phyloP scores from a whole-genome alignment of 2,888 invertebrate genomes.

The Tricholauxania praeusta region DNA sequence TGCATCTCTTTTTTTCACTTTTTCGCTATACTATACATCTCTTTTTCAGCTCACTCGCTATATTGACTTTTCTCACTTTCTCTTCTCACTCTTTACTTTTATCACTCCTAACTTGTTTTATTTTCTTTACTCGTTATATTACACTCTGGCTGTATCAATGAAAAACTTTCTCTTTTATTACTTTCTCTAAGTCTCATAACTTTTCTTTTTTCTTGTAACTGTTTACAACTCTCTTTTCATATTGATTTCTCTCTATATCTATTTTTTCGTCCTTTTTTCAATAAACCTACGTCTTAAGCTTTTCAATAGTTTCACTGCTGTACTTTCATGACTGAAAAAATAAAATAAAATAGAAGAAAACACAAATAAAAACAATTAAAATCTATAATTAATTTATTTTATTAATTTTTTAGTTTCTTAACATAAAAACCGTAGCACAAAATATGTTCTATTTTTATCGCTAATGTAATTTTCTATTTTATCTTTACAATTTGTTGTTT shows the following conservation, averaged over 20 bases:
- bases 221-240: background rate
- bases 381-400: slow-evolving; percentile 22
- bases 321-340: slow-evolving; percentile 34
- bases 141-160: background rate
- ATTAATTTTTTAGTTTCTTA: slow-evolving; percentile 14
- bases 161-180: background rate
- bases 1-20: slow-evolving; percentile 8
- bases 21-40: slow-evolving; percentile 21
- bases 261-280: slow-evolving; percentile 1
- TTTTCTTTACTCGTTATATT: background rate
- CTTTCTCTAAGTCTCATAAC: background rate
- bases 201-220: background rate
- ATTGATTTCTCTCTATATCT: slow-evolving; percentile 1
- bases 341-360: background rate
- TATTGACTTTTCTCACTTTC: slow-evolving; percentile 41
- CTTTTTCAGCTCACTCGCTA: background rate
- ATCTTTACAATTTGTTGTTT: slow-evolving; percentile 46
- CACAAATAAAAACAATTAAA: background rate
- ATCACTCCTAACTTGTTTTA: background rate
- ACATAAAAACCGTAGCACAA: slow-evolving; percentile 24
- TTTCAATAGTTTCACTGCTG: too few species aligned
- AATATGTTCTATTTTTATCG: background rate
- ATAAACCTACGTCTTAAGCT: background rate
- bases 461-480: background rate
- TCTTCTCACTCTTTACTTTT: slow-evolving; percentile 12